These are phyloP conservation scores for Drosophila kanekoi DNA, from an alignment of 2,888 invertebrate genomes.

Conservation along the genomic window DNA sequence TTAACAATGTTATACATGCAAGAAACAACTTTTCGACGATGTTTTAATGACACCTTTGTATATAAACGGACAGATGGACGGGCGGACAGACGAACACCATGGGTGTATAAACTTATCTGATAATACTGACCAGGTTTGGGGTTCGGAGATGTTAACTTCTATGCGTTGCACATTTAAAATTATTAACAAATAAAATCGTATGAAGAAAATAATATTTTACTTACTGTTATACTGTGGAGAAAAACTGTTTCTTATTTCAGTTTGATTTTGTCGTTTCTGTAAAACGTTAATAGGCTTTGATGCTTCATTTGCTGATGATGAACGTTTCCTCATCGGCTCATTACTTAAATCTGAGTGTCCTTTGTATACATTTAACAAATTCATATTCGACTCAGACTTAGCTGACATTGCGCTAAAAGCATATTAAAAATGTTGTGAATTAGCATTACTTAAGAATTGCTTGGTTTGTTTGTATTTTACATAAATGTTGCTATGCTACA, in stretches of 20 bases:
- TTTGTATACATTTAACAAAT: slow-evolving; percentile 60
- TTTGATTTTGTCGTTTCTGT: slow-evolving; percentile 87
- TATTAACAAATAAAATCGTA: neutral
- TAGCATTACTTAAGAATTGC: no score
- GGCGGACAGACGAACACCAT: no score
- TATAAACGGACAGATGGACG: no score
- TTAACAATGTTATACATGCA: no score
- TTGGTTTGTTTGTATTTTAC: no score
- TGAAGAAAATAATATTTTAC: slow-evolving; percentile 5
- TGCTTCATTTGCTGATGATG: slow-evolving; percentile 90
- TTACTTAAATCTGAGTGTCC: slow-evolving; percentile 49
- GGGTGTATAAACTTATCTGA: no score
- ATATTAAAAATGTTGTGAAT: neutral
- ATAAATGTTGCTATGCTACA: no score
- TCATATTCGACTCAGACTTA: slow-evolving; percentile 87
- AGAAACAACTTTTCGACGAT: no score
- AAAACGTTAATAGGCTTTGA: slow-evolving; percentile 88
- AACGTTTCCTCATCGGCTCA: slow-evolving; percentile 89
- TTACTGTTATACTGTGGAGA: slow-evolving; percentile 83
- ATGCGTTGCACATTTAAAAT: no score
- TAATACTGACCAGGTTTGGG: no score
- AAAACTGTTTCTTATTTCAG: slow-evolving; percentile 85
- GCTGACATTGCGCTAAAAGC: slow-evolving; percentile 78
- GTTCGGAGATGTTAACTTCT: no score
- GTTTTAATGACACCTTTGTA: no score